A percentile compares a stretch with the other conserved stretches of the same genome.
Evolutionary conservation across 2,888 invertebrate species (phyloP).

Genomic region (Ormyrus pomaceus): DNA sequence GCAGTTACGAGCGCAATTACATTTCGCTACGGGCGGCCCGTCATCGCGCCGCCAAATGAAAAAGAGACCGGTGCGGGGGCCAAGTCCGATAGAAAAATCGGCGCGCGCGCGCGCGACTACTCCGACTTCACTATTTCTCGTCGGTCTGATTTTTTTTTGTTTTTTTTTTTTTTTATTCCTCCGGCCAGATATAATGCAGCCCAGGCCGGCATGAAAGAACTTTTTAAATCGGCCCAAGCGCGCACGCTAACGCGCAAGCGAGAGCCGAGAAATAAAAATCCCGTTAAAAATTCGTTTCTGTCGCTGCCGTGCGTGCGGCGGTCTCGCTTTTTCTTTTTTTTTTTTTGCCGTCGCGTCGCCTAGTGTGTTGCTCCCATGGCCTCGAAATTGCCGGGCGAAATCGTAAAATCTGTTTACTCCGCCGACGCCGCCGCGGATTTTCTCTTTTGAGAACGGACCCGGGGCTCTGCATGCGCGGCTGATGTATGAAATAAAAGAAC

Average conservation of each 20-base stretch:
- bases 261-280: slow-evolving; percentile 44
- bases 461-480: neutral
- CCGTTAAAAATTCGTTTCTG: slow-evolving; percentile 50
- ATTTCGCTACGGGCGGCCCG: slow-evolving; percentile 50
- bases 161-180: slow-evolving; percentile 56
- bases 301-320: neutral
- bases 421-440: neutral
- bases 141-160: slow-evolving; percentile 30
- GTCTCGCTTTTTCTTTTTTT: neutral
- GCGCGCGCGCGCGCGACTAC: neutral
- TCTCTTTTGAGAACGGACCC: neutral
- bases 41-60: slow-evolving; percentile 49
- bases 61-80: slow-evolving; percentile 11
- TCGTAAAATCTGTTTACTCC: slow-evolving; percentile 53
- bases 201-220: slow-evolving; percentile 40
- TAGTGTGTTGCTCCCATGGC: neutral
- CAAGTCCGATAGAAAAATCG: slow-evolving; percentile 48
- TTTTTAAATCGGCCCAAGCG: slow-evolving; percentile 52
- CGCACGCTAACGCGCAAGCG: slow-evolving; percentile 15
- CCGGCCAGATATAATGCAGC: slow-evolving; percentile 40
- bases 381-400: slow-evolving; percentile 37
- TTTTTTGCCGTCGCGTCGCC: neutral
- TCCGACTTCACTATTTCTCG: slow-evolving; percentile 14
- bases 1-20: slow-evolving; percentile 57
- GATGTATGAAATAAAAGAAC: slow-evolving; percentile 28